Percentiles rank a stretch among this genome's conserved stretches.
These are phyloP conservation scores for Ganaspis sp. DNA, from an alignment of 1,140 invertebrate species.

Conservation along the genomic window DNA sequence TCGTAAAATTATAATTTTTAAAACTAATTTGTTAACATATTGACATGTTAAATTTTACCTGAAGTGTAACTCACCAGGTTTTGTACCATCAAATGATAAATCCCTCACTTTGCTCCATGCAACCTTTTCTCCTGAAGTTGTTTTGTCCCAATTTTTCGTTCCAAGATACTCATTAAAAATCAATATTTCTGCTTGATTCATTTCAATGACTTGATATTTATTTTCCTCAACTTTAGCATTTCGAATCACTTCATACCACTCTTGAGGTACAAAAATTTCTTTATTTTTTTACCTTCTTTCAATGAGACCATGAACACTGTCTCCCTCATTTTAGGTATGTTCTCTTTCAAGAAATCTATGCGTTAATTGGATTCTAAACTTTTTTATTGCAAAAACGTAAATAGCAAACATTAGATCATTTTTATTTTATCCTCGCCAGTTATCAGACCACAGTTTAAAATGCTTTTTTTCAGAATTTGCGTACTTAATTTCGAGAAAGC, in stretches of 20 bases:
- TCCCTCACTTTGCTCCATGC: too few species aligned
- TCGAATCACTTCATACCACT: background rate
- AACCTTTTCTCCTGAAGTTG: too few species aligned
- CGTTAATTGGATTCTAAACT: background rate
- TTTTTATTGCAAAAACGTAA: background rate
- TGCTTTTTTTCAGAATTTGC: background rate
- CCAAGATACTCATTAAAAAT: too few species aligned
- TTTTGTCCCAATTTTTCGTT: too few species aligned
- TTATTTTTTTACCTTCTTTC: background rate
- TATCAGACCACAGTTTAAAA: background rate
- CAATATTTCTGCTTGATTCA: too few species aligned
- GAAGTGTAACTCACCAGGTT: too few species aligned
- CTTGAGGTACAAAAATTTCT: background rate
- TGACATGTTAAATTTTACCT: too few species aligned
- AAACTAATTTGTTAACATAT: too few species aligned
- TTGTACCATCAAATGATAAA: too few species aligned
- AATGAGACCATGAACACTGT: background rate
- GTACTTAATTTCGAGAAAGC: background rate
- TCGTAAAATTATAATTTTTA: too few species aligned
- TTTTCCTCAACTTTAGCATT: too few species aligned
- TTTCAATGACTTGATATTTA: too few species aligned
- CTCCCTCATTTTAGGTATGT: background rate
- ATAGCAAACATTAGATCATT: constrained; percentile 17
- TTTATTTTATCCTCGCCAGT: constrained; percentile 22
- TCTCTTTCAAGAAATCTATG: constrained; percentile 7